Evolutionary conservation across 2,888 invertebrate genomes (phyloP).

Genomic region (Meandrusa payeni): DNA sequence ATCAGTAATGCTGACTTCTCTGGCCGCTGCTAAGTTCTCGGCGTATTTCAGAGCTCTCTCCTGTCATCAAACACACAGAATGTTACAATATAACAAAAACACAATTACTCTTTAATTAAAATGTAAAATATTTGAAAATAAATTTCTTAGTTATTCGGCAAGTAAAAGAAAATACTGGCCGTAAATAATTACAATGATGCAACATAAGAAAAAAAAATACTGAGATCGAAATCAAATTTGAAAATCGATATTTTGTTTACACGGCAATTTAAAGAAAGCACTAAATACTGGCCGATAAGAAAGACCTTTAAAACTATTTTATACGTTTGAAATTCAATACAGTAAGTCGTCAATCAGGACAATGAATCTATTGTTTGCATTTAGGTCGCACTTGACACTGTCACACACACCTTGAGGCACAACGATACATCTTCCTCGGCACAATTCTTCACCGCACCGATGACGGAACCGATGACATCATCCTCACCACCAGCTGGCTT

Average conservation of each 20-base stretch:
- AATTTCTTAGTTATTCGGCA: too few species aligned
- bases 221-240: too few species aligned
- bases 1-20: constrained; percentile 81
- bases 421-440: constrained; percentile 84
- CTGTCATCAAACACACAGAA: constrained; percentile 59
- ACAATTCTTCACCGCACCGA: constrained; percentile 86
- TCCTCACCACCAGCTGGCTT: constrained; percentile 73
- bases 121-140: too few species aligned
- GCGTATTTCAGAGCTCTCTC: constrained; percentile 86
- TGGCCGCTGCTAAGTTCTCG: constrained; percentile 72
- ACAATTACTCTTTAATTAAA: too few species aligned
- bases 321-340: constrained; percentile 5
- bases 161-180: too few species aligned
- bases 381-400: constrained; percentile 17
- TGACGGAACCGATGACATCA: constrained; percentile 80
- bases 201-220: too few species aligned
- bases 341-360: constrained; percentile 10
- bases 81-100: too few species aligned
- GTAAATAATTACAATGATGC: too few species aligned
- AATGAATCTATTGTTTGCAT: constrained; percentile 7
- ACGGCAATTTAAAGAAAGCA: too few species aligned
- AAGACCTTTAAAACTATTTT: neutral
- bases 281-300: neutral
- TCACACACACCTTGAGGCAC: constrained; percentile 85
- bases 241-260: too few species aligned